A percentile compares a stretch with the other conserved stretches of the same genome.
phyloP scores from a whole-genome alignment of 2,888 invertebrate species.

The Rhagonycha fulva region DNA sequence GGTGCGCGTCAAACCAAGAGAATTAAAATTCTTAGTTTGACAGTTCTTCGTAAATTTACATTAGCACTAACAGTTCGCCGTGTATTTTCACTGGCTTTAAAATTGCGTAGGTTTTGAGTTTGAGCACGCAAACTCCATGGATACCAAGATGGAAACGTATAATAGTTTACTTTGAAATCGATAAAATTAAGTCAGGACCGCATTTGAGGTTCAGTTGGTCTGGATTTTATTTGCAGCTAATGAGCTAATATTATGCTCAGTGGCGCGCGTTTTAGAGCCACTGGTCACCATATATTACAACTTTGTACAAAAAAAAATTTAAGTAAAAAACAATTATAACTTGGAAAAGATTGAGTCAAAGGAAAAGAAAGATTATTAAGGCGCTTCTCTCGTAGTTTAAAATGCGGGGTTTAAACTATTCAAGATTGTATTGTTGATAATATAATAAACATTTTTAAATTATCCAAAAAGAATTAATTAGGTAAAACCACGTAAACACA shows the following conservation, averaged over 20 bases:
- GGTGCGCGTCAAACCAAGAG: background rate
- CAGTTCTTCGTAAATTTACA: background rate
- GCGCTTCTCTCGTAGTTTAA: too few relatives aligned
- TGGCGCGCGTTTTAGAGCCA: too few relatives aligned
- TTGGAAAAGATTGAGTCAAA: too few relatives aligned
- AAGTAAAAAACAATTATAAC: too few relatives aligned
- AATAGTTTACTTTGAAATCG: background rate
- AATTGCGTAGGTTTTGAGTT: background rate
- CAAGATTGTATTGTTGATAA: too few relatives aligned
- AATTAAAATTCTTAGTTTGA: background rate
- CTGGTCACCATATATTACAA: too few relatives aligned
- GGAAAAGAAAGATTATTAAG: too few relatives aligned
- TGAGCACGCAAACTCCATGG: background rate
- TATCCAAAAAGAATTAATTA: too few relatives aligned
- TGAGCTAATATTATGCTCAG: background rate
- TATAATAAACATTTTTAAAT: too few relatives aligned
- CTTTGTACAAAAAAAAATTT: too few relatives aligned
- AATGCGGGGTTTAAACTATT: too few relatives aligned
- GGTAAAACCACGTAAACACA: too few relatives aligned
- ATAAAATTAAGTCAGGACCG: background rate
- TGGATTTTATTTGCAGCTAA: background rate
- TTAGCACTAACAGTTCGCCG: background rate
- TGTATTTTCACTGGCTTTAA: background rate
- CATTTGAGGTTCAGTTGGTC: background rate
- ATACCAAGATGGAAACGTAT: background rate